Evolutionary conservation across 2,797 vertebrate species (phyloP), one percentile per base, ranked within the genome.

Genomic region (Hydrocynus forskahlii): DNA sequence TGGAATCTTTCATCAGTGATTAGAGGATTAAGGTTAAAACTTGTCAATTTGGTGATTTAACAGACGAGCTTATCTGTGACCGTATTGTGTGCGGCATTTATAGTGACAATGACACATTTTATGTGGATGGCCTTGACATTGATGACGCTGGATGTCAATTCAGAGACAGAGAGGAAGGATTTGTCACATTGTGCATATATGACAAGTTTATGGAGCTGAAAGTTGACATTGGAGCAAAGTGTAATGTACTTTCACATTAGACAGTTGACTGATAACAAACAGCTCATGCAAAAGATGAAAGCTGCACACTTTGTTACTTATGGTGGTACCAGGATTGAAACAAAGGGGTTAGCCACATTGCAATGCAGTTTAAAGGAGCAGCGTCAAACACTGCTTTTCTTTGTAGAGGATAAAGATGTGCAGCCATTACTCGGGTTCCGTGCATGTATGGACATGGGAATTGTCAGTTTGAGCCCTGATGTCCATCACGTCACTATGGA

Each of bases 211-310:
- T 35, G 16, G 72, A 82, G 10, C 21, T 85, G 29, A 82, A 82
- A 79, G 80, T 79, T 4, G 64, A 79, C 38, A 79, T 60, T 2
- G 66, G 66, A 23, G 83, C 59, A 38, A 70, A 62, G 25, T 87
- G 74, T 16, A 81, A 81, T 17, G 57, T 83, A 5, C 62, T 83
- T 45, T 69, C 81, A 55, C 17, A 50, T 3, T n/a, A 35, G 3
- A 74, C 29, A 29, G 29, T 29, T 29, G 29, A 19, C 14, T 13
- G 76, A n/a, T 8, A 40, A 23, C 1, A 35, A 54, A n/a, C 16
- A 38, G 38, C n/a, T 64, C 19, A 5, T 21, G 7, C 40, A 25
- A 1, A 19, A 59, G 5, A 10, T 4, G 10, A 69, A 19, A 29
- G 9, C 23, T 7, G 35, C 25, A 5, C 82, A 79, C 3, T 71